Conservation (phyloP, 2,888 invertebrate species). For the Microchrysa polita region DNA sequence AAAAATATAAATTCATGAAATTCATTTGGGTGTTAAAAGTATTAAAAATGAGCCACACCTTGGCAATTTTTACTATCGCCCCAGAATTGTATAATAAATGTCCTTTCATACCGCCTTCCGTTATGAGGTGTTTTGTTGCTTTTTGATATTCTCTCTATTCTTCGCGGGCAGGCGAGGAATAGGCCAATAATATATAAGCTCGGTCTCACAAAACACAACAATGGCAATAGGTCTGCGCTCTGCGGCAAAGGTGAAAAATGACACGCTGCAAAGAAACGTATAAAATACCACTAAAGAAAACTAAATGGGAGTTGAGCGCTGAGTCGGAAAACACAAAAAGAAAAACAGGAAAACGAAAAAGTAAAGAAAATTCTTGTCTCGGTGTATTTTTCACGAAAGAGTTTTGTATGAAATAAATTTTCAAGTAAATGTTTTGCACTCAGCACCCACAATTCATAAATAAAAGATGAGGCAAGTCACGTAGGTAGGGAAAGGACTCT, state of each 20-base stretch:
- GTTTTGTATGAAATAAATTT: conserved; percentile 11
- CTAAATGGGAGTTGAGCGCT: too few relatives aligned
- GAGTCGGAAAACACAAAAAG: background rate
- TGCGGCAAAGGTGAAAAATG: background rate
- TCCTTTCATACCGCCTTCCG: conserved; percentile 21
- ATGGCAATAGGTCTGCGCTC: background rate
- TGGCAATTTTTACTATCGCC: conserved; percentile 25
- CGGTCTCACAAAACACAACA: too few relatives aligned
- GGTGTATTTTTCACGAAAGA: background rate
- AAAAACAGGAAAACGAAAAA: background rate
- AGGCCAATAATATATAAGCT: background rate
- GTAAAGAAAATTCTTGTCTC: background rate
- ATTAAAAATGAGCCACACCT: conserved; percentile 39
- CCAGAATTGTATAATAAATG: conserved; percentile 29
- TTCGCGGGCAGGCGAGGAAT: too few relatives aligned
- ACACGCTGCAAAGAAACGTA: background rate
- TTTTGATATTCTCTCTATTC: conserved; percentile 5
- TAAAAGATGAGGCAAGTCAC: conserved; percentile 10
- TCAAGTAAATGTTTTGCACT: background rate
- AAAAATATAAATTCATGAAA: conserved; percentile 32
- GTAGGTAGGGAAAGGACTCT: background rate
- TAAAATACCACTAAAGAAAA: too few relatives aligned
- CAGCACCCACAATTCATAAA: conserved; percentile 9
- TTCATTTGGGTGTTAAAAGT: conserved; percentile 39
- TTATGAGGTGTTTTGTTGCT: conserved; percentile 7